Evolutionary conservation across 2,113 vertebrate species (phyloP).

Genomic region (Colossoma macropomum): DNA sequence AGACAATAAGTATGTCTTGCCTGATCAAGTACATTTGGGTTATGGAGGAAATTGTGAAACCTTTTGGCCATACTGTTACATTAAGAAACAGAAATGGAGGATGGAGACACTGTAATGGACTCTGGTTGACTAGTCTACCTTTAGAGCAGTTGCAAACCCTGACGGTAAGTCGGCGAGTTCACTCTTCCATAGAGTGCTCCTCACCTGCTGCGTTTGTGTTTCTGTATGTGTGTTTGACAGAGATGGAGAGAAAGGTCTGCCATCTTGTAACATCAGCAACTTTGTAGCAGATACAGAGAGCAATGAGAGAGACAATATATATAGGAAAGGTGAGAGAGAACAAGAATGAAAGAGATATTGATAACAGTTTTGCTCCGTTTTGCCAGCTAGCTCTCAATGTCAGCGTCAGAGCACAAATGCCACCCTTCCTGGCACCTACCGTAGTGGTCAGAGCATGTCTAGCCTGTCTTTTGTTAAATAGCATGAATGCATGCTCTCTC

Average conservation of each 20-base stretch:
- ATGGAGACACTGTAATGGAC: not conserved
- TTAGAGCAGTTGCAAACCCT: not conserved
- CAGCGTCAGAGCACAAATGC: too few species aligned
- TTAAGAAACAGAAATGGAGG: too few species aligned
- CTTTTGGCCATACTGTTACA: too few species aligned
- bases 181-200: not conserved
- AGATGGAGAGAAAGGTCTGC: not conserved
- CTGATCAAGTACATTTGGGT: not conserved
- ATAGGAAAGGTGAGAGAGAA: not conserved
- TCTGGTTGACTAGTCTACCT: not conserved
- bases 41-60: not conserved
- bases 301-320: not conserved
- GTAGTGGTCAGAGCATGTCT: too few species aligned
- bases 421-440: too few species aligned
- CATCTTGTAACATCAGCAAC: not conserved
- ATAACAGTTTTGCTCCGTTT: too few species aligned
- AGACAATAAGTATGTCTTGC: not conserved
- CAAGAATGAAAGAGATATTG: too few species aligned
- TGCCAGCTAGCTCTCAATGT: too few species aligned
- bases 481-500: too few species aligned
- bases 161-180: not conserved
- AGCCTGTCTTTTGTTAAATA: too few species aligned
- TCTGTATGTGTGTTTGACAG: not conserved
- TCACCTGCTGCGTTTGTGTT: not conserved
- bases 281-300: not conserved